A percentile compares a stretch with the other conserved stretches of the same genome.
Conservation (phyloP, 2,113 vertebrate genomes). For the Aspiorhynchus laticeps region DNA sequence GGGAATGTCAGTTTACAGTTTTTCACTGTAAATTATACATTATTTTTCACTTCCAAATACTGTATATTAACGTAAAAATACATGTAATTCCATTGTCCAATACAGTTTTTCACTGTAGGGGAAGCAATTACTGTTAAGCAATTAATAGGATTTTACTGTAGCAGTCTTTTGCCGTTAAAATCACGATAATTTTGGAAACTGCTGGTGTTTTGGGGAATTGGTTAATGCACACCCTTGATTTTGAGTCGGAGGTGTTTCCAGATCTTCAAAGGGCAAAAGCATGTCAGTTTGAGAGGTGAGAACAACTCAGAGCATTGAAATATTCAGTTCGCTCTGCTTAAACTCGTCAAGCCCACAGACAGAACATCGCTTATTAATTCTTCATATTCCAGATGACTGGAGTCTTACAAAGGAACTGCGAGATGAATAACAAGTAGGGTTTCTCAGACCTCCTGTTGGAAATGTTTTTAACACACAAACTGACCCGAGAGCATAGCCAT, state of each 20-base stretch:
- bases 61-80: too few relatives aligned
- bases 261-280: constrained; percentile 56
- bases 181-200: not conserved
- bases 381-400: constrained; percentile 54
- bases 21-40: too few relatives aligned
- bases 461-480: constrained; percentile 29
- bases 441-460: constrained; percentile 2
- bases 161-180: too few relatives aligned
- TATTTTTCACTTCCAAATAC: too few relatives aligned
- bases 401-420: constrained; percentile 30
- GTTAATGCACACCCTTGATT: constrained; percentile 1
- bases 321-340: constrained; percentile 56
- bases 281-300: constrained; percentile 53
- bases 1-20: too few relatives aligned
- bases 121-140: too few relatives aligned
- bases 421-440: constrained; percentile 42
- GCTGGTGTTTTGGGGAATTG: constrained; percentile 6
- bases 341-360: constrained; percentile 44
- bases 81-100: too few relatives aligned
- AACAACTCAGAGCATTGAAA: constrained; percentile 52
- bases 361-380: constrained; percentile 55
- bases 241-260: constrained; percentile 32
- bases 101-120: too few relatives aligned
- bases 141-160: too few relatives aligned
- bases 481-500: not conserved